Evolutionary conservation across 1,140 invertebrate species (phyloP).

Genomic region (Drosophila pectinifera): DNA sequence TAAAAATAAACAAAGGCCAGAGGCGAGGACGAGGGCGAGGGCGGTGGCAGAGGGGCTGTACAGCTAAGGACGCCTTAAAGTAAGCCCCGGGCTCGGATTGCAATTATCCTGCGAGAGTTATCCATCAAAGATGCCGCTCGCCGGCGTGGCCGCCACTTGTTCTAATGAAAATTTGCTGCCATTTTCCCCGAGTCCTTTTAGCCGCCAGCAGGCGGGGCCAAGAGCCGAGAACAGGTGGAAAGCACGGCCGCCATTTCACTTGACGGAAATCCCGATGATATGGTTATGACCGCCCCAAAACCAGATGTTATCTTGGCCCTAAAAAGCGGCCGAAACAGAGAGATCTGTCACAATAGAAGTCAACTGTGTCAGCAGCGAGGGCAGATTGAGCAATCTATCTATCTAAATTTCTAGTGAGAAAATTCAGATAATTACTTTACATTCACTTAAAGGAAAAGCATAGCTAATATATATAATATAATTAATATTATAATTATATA

Average conservation of each 20-base stretch:
- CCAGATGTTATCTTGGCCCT: constrained; percentile 38
- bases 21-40: background rate
- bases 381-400: too few species aligned
- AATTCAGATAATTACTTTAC: too few species aligned
- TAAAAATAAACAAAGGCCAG: constrained; percentile 48
- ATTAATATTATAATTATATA: too few species aligned
- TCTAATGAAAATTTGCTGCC: constrained; percentile 63
- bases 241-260: constrained; percentile 11
- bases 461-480: too few species aligned
- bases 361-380: background rate
- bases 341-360: constrained; percentile 22
- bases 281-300: constrained; percentile 36
- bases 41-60: too few species aligned
- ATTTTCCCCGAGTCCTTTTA: constrained; percentile 2
- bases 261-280: constrained; percentile 17
- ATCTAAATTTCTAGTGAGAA: too few species aligned
- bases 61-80: constrained; percentile 7
- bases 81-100: constrained; percentile 56
- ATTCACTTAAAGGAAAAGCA: too few species aligned
- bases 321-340: constrained; percentile 1
- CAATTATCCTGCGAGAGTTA: constrained; percentile 69
- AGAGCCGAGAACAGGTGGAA: constrained; percentile 19
- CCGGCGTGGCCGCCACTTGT: constrained; percentile 34
- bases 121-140: constrained; percentile 56
- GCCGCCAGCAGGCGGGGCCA: background rate